Evolutionary conservation across 2,113 vertebrate species (phyloP).

Genomic region (Megaceryle maxima): DNA sequence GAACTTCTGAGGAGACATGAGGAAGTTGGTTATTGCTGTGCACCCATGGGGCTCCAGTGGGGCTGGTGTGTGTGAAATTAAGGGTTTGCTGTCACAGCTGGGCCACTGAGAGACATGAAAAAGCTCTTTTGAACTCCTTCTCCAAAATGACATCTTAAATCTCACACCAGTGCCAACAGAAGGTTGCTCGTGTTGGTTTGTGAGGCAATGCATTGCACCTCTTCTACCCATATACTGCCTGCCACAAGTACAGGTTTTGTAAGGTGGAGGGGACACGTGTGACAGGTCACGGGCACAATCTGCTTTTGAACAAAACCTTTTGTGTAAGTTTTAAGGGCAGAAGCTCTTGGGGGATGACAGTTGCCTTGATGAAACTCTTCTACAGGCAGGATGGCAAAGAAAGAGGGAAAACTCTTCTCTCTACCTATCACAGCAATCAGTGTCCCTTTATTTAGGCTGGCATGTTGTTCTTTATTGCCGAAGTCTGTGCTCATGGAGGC

Average conservation of each 20-base stretch:
- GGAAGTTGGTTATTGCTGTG: background rate
- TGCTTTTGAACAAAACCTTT: background rate
- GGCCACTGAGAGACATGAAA: fast-evolving
- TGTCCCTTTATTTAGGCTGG: background rate
- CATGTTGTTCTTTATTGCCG: background rate
- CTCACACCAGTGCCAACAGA: background rate
- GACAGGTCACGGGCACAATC: background rate
- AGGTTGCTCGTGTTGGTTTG: background rate
- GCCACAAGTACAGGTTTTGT: background rate
- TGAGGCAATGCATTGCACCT: background rate
- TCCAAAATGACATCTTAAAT: background rate
- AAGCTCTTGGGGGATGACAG: background rate
- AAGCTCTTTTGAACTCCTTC: background rate
- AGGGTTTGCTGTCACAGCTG: background rate
- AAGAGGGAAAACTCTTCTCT: background rate
- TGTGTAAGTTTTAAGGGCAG: background rate
- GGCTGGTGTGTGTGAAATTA: background rate
- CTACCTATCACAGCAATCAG: background rate
- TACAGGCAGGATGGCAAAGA: background rate
- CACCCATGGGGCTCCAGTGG: background rate
- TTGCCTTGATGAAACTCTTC: background rate
- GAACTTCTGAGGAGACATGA: background rate
- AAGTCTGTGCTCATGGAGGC: background rate
- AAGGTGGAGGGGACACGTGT: background rate
- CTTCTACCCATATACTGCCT: background rate